These are phyloP conservation scores for Lucilia sericata DNA, from an alignment of 1,140 invertebrate species.

Conservation along the genomic window DNA sequence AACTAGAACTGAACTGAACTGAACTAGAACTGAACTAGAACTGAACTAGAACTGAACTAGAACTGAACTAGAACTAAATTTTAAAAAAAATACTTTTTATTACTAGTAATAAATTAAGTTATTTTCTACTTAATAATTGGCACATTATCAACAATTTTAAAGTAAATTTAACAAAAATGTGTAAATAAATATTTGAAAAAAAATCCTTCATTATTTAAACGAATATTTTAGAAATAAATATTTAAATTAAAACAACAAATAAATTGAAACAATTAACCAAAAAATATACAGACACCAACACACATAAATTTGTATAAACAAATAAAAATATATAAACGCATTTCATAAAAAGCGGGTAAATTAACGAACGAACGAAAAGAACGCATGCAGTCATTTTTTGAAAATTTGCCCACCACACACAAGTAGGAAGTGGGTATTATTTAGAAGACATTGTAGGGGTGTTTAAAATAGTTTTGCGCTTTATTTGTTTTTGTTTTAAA, in stretches of 20 bases:
- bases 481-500: neutral
- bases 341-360: neutral
- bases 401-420: neutral
- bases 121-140: neutral
- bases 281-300: neutral
- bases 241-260: too few species aligned
- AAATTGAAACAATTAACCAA: neutral
- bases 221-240: too few species aligned
- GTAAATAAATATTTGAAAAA: neutral
- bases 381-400: neutral
- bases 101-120: too few species aligned
- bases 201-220: too few species aligned
- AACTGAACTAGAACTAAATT: too few species aligned
- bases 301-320: neutral
- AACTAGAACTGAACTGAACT: too few species aligned
- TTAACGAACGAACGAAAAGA: slow-evolving; percentile 18
- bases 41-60: too few species aligned
- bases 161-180: neutral
- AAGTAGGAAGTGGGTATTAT: neutral
- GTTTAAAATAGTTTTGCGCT: neutral
- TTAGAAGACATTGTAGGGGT: neutral
- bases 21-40: too few species aligned
- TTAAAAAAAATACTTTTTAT: too few species aligned
- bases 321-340: neutral
- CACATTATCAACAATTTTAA: neutral